Conservation (phyloP, 2,888 invertebrate genomes). For the Tiliacea citrago region DNA sequence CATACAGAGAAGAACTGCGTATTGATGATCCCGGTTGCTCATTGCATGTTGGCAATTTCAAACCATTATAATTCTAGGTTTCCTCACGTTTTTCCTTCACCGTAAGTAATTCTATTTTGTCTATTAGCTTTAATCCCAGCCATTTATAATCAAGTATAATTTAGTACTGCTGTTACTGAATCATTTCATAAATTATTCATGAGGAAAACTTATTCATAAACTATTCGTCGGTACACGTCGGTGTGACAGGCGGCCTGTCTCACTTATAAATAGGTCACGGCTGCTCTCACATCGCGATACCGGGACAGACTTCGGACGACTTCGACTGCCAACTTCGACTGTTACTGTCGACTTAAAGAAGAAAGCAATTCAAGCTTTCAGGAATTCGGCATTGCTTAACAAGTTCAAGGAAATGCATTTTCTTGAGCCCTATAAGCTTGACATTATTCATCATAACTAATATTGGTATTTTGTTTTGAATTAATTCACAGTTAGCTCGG, state of each 20-base stretch:
- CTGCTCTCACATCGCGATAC: constrained; percentile 18
- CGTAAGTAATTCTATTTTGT: not conserved
- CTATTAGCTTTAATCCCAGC: not conserved
- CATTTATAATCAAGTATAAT: constrained; percentile 4
- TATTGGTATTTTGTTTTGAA: not conserved
- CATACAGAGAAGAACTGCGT: not conserved
- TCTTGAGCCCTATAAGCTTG: not conserved
- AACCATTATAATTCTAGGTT: not conserved
- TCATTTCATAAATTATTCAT: constrained; percentile 48
- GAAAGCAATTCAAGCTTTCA: not conserved
- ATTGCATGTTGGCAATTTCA: not conserved
- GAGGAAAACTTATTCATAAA: constrained; percentile 18
- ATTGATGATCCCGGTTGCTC: not conserved
- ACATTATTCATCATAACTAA: not conserved
- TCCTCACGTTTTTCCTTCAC: no score
- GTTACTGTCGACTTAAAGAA: constrained; percentile 18
- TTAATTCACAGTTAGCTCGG: not conserved
- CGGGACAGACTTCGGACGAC: constrained; percentile 31
- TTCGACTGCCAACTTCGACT: constrained; percentile 29
- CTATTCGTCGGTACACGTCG: constrained; percentile 10
- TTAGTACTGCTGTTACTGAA: constrained; percentile 7
- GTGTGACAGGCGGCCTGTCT: constrained; percentile 43
- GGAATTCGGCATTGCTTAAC: not conserved
- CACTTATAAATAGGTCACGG: constrained; percentile 53
- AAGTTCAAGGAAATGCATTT: not conserved